A percentile compares a stretch with the other conserved stretches of the same genome.
These are phyloP conservation scores for Isaurus tuberculatus DNA, from an alignment of 92 coral and sea anemone genomes.

Conservation along the genomic window DNA sequence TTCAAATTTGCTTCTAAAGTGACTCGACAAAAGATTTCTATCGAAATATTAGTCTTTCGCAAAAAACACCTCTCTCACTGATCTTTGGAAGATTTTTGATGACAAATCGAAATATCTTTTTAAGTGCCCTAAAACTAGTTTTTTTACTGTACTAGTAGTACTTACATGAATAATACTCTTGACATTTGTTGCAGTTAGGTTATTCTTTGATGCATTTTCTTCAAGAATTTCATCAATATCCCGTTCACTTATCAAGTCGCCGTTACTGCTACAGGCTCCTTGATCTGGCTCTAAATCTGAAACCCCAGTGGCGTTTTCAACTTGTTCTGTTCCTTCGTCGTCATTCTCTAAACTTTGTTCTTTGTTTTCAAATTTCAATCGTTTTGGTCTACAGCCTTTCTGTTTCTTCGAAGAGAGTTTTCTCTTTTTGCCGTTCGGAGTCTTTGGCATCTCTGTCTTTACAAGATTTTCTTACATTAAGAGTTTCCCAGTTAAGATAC, in stretches of 20 bases:
- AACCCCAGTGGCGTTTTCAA: neutral
- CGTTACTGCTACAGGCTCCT: slow-evolving; percentile 21
- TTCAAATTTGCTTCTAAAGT: too few relatives aligned
- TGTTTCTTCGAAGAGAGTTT: slow-evolving; percentile 59
- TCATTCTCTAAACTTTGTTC: slow-evolving; percentile 33
- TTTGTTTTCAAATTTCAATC: slow-evolving; percentile 60
- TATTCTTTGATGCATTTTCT: slow-evolving; percentile 85
- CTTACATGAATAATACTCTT: slow-evolving; percentile 93
- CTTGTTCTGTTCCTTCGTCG: slow-evolving; percentile 17
- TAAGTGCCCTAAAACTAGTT: too few relatives aligned
- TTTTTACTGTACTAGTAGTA: neutral
- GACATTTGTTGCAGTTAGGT: slow-evolving; percentile 85
- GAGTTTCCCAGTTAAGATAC: neutral
- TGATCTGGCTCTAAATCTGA: slow-evolving; percentile 47
- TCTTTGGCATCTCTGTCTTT: slow-evolving; percentile 78
- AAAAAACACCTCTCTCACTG: too few relatives aligned
- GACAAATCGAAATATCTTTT: too few relatives aligned
- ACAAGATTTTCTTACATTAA: neutral
- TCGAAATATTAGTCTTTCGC: too few relatives aligned
- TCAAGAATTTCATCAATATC: slow-evolving; percentile 84
- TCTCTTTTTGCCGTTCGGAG: slow-evolving; percentile 76
- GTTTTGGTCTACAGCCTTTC: slow-evolving; percentile 54
- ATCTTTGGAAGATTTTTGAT: too few relatives aligned
- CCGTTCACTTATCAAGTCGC: slow-evolving; percentile 23
- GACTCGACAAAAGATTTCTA: too few relatives aligned